Evolutionary conservation across 2,113 vertebrate species (phyloP), one percentile per base, ranked within the genome.

Genomic region (Pseudopipra pipra): DNA sequence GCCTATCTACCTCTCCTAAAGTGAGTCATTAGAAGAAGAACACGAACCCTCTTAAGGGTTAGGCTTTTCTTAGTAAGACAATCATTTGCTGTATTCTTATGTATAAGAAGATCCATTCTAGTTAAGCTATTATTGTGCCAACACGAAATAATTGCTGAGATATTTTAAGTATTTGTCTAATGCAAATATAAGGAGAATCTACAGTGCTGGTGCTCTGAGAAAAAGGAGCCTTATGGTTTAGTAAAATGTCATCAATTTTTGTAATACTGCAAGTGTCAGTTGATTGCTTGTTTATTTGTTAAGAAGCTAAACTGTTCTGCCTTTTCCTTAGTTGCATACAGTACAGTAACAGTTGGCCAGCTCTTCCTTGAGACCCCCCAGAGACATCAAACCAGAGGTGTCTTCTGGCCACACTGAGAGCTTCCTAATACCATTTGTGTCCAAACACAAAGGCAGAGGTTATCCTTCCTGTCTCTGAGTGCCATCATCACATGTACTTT

Each of bases 1-100:
- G 93, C 92, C 59, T 94, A 93, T 97, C 85, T 96, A 93, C 93
- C 94, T 96, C 96, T 95, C 90, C 68, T 84, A 23, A 94, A 97
- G 91, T 97, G 96, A 97, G 93, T 97, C 97, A 97, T 93, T 96
- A 93, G 88, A 65, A 96, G 85, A 96, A 92, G 79, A 97, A 96
- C 92, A 90, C 10, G 28, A 96, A 67, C 46, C 77, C 66, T 96
- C 61, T 94, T 83, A 89, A 92, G 94, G 85, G 77, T 87, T 96
- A 79, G 63, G 80, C 93, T 97, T 97, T 97, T 95, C 91, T 96
- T 96, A 96, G 96, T 44, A 96, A 95, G 90, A 85, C 86, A 93
- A 93, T 95, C 41, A 90, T 79, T 93, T 5, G 11, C 89, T 85
- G 58, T 73, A 58, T 86, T 94, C 82, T 95, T 62, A 68, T 58